Evolutionary conservation across 2,888 invertebrate genomes (phyloP).

Genomic region (Diadegma fenestrale): DNA sequence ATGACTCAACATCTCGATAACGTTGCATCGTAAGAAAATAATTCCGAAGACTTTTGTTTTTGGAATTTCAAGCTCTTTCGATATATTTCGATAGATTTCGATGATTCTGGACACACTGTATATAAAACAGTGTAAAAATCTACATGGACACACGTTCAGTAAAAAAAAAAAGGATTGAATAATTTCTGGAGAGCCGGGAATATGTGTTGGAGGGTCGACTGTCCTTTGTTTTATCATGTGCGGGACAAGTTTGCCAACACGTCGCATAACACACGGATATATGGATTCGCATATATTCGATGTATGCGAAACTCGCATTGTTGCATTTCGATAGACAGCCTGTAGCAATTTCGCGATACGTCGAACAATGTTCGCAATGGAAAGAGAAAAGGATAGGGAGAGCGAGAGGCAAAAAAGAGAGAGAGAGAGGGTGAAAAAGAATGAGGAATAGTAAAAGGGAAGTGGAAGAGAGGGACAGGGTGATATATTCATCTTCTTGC

Average conservation of each 20-base stretch:
- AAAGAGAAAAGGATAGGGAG: background rate
- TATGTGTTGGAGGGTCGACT: conserved; percentile 6
- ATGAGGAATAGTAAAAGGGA: background rate
- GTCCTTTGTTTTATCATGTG: conserved; percentile 56
- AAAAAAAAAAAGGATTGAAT: conserved; percentile 47
- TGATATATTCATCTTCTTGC: conserved; percentile 13
- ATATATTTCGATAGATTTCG: background rate
- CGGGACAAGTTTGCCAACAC: conserved; percentile 14
- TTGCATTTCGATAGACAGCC: conserved; percentile 55
- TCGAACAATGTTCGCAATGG: conserved; percentile 42
- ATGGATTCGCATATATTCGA: conserved; percentile 32
- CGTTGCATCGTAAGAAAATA: background rate
- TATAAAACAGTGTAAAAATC: background rate
- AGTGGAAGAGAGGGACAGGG: background rate
- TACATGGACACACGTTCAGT: background rate
- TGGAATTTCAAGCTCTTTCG: background rate
- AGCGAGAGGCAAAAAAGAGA: background rate
- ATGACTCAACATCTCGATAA: background rate
- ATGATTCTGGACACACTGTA: background rate
- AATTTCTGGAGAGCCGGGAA: conserved; percentile 37
- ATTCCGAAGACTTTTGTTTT: background rate
- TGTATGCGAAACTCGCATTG: conserved; percentile 39
- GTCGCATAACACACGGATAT: conserved; percentile 32
- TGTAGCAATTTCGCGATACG: conserved; percentile 45
- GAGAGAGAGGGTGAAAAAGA: background rate